Evolutionary conservation across 2,888 invertebrate species (phyloP).

Genomic region (Dugesia japonica): DNA sequence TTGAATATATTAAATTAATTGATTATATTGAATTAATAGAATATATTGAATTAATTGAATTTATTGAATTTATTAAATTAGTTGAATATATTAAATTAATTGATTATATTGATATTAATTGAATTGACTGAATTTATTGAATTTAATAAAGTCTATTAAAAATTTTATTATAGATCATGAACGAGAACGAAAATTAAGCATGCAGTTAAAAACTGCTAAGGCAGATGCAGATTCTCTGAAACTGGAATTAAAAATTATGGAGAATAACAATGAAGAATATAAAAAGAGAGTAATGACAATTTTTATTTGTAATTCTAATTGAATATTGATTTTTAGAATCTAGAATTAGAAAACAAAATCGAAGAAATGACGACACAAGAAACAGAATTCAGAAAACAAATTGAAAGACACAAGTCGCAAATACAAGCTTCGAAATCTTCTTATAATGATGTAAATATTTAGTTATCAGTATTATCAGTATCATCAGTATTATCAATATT

Average conservation of each 20-base stretch:
- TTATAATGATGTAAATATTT: neutral
- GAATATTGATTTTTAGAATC: neutral
- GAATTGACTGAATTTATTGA: too few relatives aligned
- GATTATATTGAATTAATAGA: too few relatives aligned
- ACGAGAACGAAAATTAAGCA: neutral
- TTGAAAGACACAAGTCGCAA: neutral
- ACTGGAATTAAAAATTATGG: neutral
- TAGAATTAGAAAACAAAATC: neutral
- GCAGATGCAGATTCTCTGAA: neutral
- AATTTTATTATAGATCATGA: neutral
- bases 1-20: too few relatives aligned
- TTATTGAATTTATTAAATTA: too few relatives aligned
- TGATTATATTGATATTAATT: too few relatives aligned
- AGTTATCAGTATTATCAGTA: too few relatives aligned
- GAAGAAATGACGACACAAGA: neutral
- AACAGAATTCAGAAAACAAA: neutral
- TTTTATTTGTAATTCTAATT: neutral
- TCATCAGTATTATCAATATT: neutral
- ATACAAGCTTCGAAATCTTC: neutral
- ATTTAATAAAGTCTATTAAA: neutral
- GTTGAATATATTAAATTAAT: too few relatives aligned
- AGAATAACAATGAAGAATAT: neutral
- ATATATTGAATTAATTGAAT: too few relatives aligned
- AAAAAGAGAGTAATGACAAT: neutral
- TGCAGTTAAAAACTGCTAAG: neutral